Conservation (phyloP, 2,888 invertebrate species). For the Noctua janthe region DNA sequence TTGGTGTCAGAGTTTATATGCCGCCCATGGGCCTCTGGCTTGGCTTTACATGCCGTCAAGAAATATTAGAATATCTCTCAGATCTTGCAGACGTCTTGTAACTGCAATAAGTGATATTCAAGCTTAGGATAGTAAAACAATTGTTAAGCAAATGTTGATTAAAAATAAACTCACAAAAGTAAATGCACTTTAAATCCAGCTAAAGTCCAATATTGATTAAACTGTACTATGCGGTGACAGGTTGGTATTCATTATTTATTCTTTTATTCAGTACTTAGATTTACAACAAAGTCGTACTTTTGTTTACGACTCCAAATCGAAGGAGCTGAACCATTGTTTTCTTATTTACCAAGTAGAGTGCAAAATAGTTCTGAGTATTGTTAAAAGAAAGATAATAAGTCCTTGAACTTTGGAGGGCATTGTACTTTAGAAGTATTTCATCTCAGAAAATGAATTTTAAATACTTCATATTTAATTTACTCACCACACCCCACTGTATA, state of each 20-base stretch:
- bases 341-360: slow-evolving; percentile 39
- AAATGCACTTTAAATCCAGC: slow-evolving; percentile 15
- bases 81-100: too few species aligned
- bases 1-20: too few species aligned
- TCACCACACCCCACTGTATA: slow-evolving; percentile 6
- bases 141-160: not conserved
- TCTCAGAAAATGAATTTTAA: slow-evolving; percentile 9
- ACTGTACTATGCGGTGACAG: slow-evolving; percentile 25
- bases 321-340: slow-evolving; percentile 33
- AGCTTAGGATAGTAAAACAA: not conserved
- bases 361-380: slow-evolving; percentile 28
- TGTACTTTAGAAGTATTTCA: not conserved
- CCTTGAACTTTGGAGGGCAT: slow-evolving; percentile 10
- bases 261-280: not conserved
- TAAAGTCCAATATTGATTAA: slow-evolving; percentile 34
- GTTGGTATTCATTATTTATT: slow-evolving; percentile 15
- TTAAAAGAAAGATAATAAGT: slow-evolving; percentile 14
- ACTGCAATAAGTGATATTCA: not conserved
- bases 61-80: too few species aligned
- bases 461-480: slow-evolving; percentile 33
- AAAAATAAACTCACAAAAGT: slow-evolving; percentile 16
- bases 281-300: slow-evolving; percentile 10
- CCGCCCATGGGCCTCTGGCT: too few species aligned
- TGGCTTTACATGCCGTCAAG: too few species aligned
- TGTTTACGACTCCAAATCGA: slow-evolving; percentile 31